phyloP scores from a whole-genome alignment of 1,140 invertebrate species.

The Drosophila kanapiae region DNA sequence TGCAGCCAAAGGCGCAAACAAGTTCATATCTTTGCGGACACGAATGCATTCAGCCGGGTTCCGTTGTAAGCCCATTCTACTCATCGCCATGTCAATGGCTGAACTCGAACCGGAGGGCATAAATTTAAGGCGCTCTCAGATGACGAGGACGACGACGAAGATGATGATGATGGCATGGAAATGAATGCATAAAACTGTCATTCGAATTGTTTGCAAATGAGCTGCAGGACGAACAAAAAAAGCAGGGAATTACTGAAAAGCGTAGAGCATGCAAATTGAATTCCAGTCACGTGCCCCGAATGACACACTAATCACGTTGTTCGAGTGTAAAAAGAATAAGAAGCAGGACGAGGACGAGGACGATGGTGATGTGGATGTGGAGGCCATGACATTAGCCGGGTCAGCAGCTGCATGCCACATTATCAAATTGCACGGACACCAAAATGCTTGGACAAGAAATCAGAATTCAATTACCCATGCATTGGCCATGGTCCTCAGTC shows the following conservation, averaged over 20 bases:
- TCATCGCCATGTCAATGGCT: conserved; percentile 9
- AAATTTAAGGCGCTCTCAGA: conserved; percentile 24
- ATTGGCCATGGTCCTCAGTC: conserved; percentile 28
- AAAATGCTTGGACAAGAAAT: conserved; percentile 58
- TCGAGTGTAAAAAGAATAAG: conserved; percentile 28
- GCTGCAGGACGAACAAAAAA: conserved; percentile 49
- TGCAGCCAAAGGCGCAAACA: conserved; percentile 5
- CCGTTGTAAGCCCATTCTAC: conserved; percentile 1
- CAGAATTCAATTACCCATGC: conserved; percentile 74
- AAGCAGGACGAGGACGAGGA: too few relatives aligned
- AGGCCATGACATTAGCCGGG: conserved; percentile 49
- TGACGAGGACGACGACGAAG: background rate
- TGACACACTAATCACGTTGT: conserved; percentile 69
- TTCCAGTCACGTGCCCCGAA: conserved; percentile 67
- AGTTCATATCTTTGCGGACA: conserved; percentile 18
- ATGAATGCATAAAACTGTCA: conserved; percentile 62
- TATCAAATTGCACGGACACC: conserved; percentile 58
- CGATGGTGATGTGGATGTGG: background rate
- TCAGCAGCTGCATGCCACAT: conserved; percentile 65
- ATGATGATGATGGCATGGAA: conserved; percentile 24
- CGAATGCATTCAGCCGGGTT: conserved; percentile 18
- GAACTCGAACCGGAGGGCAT: conserved; percentile 23
- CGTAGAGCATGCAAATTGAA: conserved; percentile 55
- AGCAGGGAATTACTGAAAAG: conserved; percentile 27
- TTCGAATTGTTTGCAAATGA: conserved; percentile 65